phyloP scores from a whole-genome alignment of 2,888 invertebrate species.

The Ceriagrion tenellum region DNA sequence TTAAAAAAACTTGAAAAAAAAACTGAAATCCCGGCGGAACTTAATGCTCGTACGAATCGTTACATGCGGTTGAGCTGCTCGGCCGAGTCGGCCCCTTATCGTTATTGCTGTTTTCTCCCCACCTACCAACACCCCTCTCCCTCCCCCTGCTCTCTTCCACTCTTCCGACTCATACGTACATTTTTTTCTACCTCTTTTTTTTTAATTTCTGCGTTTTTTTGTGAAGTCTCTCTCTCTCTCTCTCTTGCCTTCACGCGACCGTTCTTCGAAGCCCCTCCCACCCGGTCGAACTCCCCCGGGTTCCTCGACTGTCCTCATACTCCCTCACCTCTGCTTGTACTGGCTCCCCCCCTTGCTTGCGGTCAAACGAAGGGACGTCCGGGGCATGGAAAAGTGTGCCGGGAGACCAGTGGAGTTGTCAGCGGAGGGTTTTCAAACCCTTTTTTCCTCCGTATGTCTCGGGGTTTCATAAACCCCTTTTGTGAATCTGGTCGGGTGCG shows the following conservation, averaged over 20 bases:
- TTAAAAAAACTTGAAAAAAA: not conserved
- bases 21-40: not conserved
- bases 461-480: not conserved
- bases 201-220: not conserved
- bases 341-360: not conserved
- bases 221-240: not conserved
- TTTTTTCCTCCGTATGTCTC: not conserved
- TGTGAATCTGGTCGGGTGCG: not conserved
- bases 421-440: not conserved
- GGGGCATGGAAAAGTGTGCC: not conserved
- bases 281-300: not conserved
- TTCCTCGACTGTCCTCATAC: not conserved
- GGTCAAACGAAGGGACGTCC: not conserved
- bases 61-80: conserved; percentile 42
- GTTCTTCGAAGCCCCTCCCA: not conserved
- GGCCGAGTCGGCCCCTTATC: conserved; percentile 27
- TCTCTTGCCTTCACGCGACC: conserved; percentile 3
- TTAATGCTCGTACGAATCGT: conserved; percentile 40
- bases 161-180: not conserved
- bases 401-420: not conserved
- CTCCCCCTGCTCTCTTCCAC: not conserved
- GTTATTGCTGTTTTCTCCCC: conserved; percentile 38
- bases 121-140: not conserved
- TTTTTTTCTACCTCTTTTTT: not conserved
- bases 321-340: not conserved